These are phyloP conservation scores for Euzetes globulus DNA, from an alignment of 2,888 invertebrate species.

Conservation along the genomic window DNA sequence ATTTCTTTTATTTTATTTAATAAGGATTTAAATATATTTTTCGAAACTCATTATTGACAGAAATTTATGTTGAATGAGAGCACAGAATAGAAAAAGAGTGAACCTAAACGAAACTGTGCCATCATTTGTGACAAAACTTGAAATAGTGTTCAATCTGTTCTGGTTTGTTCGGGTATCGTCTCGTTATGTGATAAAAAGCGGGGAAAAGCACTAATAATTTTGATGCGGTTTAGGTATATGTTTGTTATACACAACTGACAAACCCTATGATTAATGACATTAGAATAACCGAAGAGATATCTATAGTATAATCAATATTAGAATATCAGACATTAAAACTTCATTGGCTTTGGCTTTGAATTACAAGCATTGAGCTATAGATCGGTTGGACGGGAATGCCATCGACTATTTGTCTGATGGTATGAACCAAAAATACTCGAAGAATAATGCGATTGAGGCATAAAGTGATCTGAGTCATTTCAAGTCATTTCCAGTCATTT, in stretches of 20 bases:
- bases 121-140: not conserved
- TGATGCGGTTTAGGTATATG: not conserved
- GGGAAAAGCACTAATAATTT: not conserved
- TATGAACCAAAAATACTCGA: not conserved
- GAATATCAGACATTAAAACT: conserved; percentile 18
- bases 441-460: not conserved
- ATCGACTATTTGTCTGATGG: not conserved
- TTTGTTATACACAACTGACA: conserved; percentile 14
- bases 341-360: conserved; percentile 17
- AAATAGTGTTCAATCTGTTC: not conserved
- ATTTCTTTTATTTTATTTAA: not conserved
- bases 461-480: not conserved
- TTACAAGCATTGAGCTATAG: conserved; percentile 3
- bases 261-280: conserved; percentile 24
- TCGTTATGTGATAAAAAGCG: not conserved
- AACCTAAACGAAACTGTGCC: not conserved
- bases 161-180: not conserved
- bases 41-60: not conserved
- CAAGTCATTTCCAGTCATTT: too few species aligned
- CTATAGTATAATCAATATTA: not conserved
- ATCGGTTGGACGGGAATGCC: not conserved
- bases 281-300: conserved; percentile 13
- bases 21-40: not conserved
- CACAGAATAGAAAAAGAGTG: not conserved
- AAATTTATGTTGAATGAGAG: not conserved